phyloP scores from a whole-genome alignment of 2,888 invertebrate species.

The Acleris laterana region DNA sequence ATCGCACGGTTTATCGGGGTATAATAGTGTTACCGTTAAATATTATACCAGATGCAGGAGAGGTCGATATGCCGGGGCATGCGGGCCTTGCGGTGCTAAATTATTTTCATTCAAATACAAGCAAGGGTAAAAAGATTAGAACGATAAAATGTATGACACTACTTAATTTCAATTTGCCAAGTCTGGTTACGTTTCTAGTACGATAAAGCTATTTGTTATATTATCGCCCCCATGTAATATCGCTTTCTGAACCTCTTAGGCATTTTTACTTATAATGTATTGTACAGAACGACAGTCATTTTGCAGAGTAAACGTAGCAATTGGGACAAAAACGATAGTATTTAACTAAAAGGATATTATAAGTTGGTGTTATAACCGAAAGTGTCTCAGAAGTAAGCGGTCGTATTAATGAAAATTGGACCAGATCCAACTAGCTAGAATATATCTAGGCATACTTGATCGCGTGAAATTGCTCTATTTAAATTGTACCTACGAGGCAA shows the following conservation, averaged over 20 bases:
- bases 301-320: neutral
- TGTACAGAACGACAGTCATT: neutral
- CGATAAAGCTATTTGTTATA: too few relatives aligned
- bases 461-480: constrained; percentile 61
- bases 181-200: too few relatives aligned
- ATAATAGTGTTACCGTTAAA: constrained; percentile 53
- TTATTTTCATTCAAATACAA: constrained; percentile 37
- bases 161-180: too few relatives aligned
- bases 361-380: neutral
- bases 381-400: constrained; percentile 61
- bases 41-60: constrained; percentile 58
- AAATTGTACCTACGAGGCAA: constrained; percentile 47
- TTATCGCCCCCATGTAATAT: too few relatives aligned
- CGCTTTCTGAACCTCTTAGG: too few relatives aligned
- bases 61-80: constrained; percentile 62
- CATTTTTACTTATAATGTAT: too few relatives aligned
- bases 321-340: constrained; percentile 7
- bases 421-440: constrained; percentile 53
- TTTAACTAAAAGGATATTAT: constrained; percentile 7
- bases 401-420: constrained; percentile 70
- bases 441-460: constrained; percentile 37
- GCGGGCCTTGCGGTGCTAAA: constrained; percentile 61
- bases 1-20: constrained; percentile 36
- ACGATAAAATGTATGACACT: neutral
- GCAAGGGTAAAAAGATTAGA: constrained; percentile 17